phyloP scores from a whole-genome alignment of 2,888 invertebrate species.

The Cerceris rybyensis region DNA sequence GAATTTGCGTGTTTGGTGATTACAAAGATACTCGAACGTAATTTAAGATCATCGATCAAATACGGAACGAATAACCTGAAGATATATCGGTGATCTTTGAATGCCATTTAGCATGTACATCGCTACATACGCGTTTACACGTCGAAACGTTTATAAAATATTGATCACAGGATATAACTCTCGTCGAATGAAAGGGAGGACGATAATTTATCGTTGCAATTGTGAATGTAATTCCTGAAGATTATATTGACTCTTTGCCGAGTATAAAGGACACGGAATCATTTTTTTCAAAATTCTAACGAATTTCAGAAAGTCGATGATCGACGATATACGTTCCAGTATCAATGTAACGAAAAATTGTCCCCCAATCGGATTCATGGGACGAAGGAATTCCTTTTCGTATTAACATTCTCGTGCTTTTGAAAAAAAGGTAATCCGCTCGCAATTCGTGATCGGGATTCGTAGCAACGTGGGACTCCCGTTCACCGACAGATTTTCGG shows the following conservation, averaged over 20 bases:
- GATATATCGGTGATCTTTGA: no score
- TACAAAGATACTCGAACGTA: constrained; percentile 32
- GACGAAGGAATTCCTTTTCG: constrained; percentile 41
- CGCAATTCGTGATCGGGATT: constrained; percentile 59
- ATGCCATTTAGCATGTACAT: no score
- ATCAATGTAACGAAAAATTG: constrained; percentile 8
- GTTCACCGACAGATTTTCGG: constrained; percentile 52
- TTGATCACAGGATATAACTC: constrained; percentile 26
- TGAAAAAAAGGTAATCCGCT: constrained; percentile 55
- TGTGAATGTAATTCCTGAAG: no score
- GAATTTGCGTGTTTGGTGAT: constrained; percentile 35
- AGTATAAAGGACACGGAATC: no score
- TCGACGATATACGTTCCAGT: not conserved
- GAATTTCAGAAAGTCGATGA: not conserved
- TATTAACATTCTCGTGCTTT: constrained; percentile 50
- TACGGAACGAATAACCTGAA: no score
- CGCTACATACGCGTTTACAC: no score
- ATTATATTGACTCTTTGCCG: no score
- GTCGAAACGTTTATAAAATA: not conserved
- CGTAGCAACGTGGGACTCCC: constrained; percentile 34
- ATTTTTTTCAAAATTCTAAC: no score
- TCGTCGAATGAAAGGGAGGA: constrained; percentile 6
- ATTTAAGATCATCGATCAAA: not conserved
- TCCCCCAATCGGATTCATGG: constrained; percentile 21
- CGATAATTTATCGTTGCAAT: not conserved